These are phyloP conservation scores for Nemotelus nigrinus DNA, from an alignment of 2,888 invertebrate species.

Conservation along the genomic window DNA sequence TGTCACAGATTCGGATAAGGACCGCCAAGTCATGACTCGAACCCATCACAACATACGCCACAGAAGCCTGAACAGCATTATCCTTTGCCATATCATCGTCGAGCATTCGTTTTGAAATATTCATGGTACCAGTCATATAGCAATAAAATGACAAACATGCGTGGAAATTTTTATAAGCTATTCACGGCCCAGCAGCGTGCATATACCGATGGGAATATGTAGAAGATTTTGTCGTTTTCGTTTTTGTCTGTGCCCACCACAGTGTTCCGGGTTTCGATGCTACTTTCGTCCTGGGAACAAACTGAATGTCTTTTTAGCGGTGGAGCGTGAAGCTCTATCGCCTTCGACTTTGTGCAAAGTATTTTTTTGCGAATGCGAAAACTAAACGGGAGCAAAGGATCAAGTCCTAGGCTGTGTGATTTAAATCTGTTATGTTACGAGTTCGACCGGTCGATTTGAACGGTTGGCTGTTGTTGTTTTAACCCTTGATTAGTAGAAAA, in stretches of 20 bases:
- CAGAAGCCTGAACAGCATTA: slow-evolving; percentile 31
- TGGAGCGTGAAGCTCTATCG: not conserved
- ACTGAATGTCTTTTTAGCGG: slow-evolving; percentile 12
- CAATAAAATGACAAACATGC: slow-evolving; percentile 65
- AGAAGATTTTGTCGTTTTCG: slow-evolving; percentile 1
- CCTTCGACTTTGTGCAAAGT: slow-evolving; percentile 16
- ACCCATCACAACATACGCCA: slow-evolving; percentile 39
- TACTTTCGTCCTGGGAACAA: slow-evolving; percentile 9
- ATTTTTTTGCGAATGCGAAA: not conserved
- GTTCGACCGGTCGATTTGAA: slow-evolving; percentile 46
- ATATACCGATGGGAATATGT: not conserved
- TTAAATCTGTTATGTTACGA: slow-evolving; percentile 50
- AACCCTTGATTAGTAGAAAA: not conserved
- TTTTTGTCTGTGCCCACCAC: slow-evolving; percentile 13
- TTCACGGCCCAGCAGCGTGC: slow-evolving; percentile 12
- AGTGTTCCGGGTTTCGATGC: slow-evolving; percentile 21
- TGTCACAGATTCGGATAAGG: slow-evolving; percentile 47
- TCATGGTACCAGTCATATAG: slow-evolving; percentile 59
- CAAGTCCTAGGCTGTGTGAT: slow-evolving; percentile 30
- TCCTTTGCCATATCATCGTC: slow-evolving; percentile 30
- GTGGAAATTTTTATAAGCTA: slow-evolving; percentile 63
- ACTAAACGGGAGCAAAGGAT: not conserved
- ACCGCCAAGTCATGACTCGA: slow-evolving; percentile 44
- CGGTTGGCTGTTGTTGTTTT: slow-evolving; percentile 30
- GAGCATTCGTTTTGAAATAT: slow-evolving; percentile 51